Evolutionary conservation across 30 jellyfish, hydroid and myxozoan species (phyloP), one percentile per base, ranked within the genome.

Genomic region (Rhopilema esculentum): DNA sequence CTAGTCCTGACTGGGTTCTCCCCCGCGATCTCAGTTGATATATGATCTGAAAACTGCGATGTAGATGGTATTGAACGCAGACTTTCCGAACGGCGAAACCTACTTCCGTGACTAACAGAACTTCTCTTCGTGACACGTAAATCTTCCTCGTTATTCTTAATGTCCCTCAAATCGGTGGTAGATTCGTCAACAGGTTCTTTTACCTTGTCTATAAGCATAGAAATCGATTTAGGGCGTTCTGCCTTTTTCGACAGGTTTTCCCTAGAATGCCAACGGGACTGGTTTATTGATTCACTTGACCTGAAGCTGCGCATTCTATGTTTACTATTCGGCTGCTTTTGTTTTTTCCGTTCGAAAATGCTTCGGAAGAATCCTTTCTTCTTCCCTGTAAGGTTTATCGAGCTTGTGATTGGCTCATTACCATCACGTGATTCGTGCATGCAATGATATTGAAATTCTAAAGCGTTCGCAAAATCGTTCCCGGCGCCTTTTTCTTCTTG

Each of bases 21-120:
- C 9, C 73, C 80, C 63, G 79, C 51, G 21, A 8, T 8, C 33
- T 29, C 64, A n/a, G 64, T 71, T 28, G 80, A 25, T 27, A 26
- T 27, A 7, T 63, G 28, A 18, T 63, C 72, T n/a, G 68, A 57
- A 1, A 68, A 69, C 6, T 69, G 49, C 29, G 61, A 16, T 9
- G 85, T 61, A 0, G 93, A 84, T 1, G 93, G 87, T n/a, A 84
- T 84, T 1, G 93, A 84, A 15, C 93, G 93, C 17, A 84, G 85
- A 26, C 93, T 84, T 32, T 53, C 87, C 24, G 81, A 84, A 29
- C 93, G 93, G 40, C 93, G 93, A 72, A 84, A 71, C 72, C 87
- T 52, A n/a, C 87, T 49, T 1, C 84, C 87, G 57, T 40, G 57
- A 9, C 49, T 49, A 17, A 31, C 27, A 1, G 93, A 72, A n/a